Base-by-base conservation (phyloP, 2,888 invertebrate genomes). In the Cheilosia vernalis region DNA sequence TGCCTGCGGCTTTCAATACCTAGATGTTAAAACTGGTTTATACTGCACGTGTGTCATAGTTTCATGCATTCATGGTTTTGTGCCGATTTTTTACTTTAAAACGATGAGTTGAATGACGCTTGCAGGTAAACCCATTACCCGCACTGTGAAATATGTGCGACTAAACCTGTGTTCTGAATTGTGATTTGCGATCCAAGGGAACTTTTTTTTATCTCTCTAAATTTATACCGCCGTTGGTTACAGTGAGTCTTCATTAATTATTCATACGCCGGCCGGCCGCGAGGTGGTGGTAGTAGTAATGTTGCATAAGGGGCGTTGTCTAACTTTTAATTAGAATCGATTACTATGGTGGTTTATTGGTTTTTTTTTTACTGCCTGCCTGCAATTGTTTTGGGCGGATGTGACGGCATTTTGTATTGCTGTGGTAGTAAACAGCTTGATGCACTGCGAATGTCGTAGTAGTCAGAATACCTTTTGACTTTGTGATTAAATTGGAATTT, bases 281-380 rank as follows among this genome's bases (percentile, higher is more conserved):
- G 40, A n/a, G 21, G 44, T 21, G 21, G 44, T 21, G 51, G 56
- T 64, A 44, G 37, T 47, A 58, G 42, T 64, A 47, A 47, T 55
- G 37, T 82, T 82, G 72, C 72, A 78, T 83, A 72, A 83, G 72
- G 55, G 72, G 78, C 72, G 72, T 73, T 78, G 72, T 83, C 78
- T 55, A 78, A 77, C 64, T 82, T 76, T 83, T 78, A 83, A 77
- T 77, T 73, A 83, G 72, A 78, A 83, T 83, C 78, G 78, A 83
- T 83, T 72, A 49, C 40, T 60, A 44, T 51, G 40, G 67, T 66
- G 72, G 44, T 60, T 53, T 56, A 72, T 42, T 40, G 17, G 17
- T 1, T 21, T 53, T 37, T 64, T 51, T 44, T 49, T 47, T 78
- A n/a, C 40, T 33, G 30, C 33, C 24, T 27, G 44, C 15, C 15